Evolutionary conservation across 2,113 vertebrate species (phyloP), one percentile per base, ranked within the genome.

Genomic region (Corynorhinus townsendii): DNA sequence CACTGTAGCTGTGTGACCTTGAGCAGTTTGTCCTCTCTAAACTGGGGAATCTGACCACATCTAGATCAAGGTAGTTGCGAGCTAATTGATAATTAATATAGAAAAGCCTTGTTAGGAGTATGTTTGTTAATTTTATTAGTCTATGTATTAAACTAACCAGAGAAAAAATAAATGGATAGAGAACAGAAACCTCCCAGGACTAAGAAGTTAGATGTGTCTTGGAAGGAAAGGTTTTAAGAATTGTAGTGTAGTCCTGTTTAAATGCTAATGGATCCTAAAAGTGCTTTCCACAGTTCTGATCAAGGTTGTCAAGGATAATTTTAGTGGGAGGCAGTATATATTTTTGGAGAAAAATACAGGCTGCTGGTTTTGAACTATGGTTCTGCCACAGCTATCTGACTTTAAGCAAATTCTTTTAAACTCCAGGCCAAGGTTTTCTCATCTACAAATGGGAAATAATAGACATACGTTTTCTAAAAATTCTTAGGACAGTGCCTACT

Each of bases 371-470:
- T 93, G 38, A 81, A 82, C 38, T 85, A 43, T 82, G 12, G 12
- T 73, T 76, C 40, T 84, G 26, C 47, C 45, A 95, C 12, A 84
- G 43, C 3, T 75, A 75, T 40, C 35, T 75, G 73, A 79, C 47
- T 72, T 69, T 92, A 64, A 66, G 49, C 3, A 75, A 84, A 94
- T 72, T 81, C 56, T 92, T 24, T 81, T 92, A 87, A 94, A 94
- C 30, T 59, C 47, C 62, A 17, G 52, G 26, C 45, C 47, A 86
- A 93, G 4, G 6, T 95, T 95, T 84, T 35, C 71, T 69, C 66
- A 87, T 62, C 40, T 90, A 69, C 11, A 86, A 95, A 84, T 66
- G 7, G 1, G 56, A 35, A 94, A 83, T 15, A 66, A 79, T 4
- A 90, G 90, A 79, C 71, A 19, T 54, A 56, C 11, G 1, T 62